Evolutionary conservation across 2,113 vertebrate genomes (phyloP).

Genomic region (Peromyscus polionotus): DNA sequence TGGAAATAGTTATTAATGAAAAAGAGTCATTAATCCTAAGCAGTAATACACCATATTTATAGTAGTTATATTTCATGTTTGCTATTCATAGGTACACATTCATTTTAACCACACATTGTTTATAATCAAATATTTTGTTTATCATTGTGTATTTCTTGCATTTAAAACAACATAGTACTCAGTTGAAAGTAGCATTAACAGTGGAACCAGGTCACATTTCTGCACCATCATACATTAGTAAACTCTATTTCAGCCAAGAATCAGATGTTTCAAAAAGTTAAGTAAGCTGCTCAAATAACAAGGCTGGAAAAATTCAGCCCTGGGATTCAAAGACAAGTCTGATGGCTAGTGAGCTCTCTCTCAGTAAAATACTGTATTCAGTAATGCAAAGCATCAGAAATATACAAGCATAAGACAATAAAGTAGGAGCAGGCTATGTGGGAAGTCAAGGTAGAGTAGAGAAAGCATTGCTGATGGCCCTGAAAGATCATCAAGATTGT

Average conservation of each 20-base stretch:
- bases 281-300: neutral
- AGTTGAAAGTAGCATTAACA: neutral
- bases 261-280: neutral
- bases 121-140: neutral
- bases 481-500: fast-evolving
- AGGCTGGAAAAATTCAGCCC: neutral
- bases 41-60: neutral
- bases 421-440: neutral
- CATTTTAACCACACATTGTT: neutral
- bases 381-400: neutral
- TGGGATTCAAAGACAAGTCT: neutral
- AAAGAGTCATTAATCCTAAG: neutral
- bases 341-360: neutral
- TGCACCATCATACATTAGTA: fast-evolving
- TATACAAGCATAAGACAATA: neutral
- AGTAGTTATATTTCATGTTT: neutral
- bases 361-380: neutral
- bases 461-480: neutral
- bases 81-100: neutral
- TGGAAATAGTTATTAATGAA: neutral
- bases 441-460: neutral
- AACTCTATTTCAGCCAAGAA: neutral
- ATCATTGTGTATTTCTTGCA: neutral
- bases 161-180: neutral
- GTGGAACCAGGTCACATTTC: neutral